Conservation (phyloP, 2,888 invertebrate genomes). For the Calameuta filiformis region DNA sequence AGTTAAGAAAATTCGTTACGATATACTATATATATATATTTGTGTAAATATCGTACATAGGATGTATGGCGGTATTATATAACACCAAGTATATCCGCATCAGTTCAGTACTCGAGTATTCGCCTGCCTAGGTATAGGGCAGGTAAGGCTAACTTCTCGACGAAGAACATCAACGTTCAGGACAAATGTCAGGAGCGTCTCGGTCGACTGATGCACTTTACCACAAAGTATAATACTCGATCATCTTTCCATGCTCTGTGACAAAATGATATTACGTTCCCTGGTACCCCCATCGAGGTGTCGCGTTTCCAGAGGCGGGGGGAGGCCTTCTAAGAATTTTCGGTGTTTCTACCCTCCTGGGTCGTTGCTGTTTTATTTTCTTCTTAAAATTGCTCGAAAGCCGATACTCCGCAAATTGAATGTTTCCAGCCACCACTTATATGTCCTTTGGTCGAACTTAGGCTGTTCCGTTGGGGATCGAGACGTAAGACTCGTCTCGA, state of each 20-base stretch:
- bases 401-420: conserved; percentile 58
- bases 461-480: conserved; percentile 10
- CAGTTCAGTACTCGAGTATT: neutral
- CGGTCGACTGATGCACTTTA: neutral
- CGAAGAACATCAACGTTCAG: neutral
- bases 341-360: conserved; percentile 3
- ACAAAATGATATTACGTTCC: conserved; percentile 22
- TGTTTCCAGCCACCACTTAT: conserved; percentile 46
- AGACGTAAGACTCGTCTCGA: conserved; percentile 18
- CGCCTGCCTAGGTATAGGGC: neutral
- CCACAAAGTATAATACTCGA: neutral
- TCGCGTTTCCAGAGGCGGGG: conserved; percentile 16
- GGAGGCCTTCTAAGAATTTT: conserved; percentile 19
- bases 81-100: neutral
- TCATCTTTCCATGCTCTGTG: neutral
- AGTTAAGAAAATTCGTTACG: too few relatives aligned
- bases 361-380: conserved; percentile 18
- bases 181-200: neutral
- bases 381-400: conserved; percentile 23
- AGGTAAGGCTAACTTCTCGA: neutral
- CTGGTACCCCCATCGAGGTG: conserved; percentile 11
- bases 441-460: conserved; percentile 25
- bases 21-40: too few relatives aligned
- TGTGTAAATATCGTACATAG: too few relatives aligned
- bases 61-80: neutral